phyloP scores from a whole-genome alignment of 2,113 vertebrate genomes.

The Xiphias gladius region DNA sequence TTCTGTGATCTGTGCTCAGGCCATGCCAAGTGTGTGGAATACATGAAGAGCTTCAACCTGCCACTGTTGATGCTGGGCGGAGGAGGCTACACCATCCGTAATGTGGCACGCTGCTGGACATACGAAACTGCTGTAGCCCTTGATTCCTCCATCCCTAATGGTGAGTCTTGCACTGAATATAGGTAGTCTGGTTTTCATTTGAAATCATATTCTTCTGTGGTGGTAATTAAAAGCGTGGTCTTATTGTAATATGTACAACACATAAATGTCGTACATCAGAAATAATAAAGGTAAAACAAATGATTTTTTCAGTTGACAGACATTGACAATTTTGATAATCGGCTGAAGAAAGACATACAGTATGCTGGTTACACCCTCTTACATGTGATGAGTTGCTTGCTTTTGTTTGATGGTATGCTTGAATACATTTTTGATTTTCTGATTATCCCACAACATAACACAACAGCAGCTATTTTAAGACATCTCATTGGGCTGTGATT shows the following conservation, averaged over 20 bases:
- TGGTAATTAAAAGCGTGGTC: neutral
- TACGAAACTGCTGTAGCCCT: slow-evolving; percentile 96
- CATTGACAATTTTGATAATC: too few species aligned
- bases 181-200: neutral
- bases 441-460: too few species aligned
- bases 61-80: slow-evolving; percentile 98
- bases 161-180: slow-evolving; percentile 38
- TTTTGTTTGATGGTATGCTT: too few species aligned
- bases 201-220: neutral
- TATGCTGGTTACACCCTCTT: too few species aligned
- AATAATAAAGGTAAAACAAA: too few species aligned
- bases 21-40: slow-evolving; percentile 98
- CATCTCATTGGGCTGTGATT: too few species aligned
- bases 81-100: slow-evolving; percentile 97
- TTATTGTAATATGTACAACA: neutral
- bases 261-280: neutral
- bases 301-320: too few species aligned
- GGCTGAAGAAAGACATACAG: too few species aligned
- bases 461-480: too few species aligned
- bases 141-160: slow-evolving; percentile 96
- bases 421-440: too few species aligned
- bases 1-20: slow-evolving; percentile 78
- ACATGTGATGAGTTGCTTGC: too few species aligned
- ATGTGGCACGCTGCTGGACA: slow-evolving; percentile 98
- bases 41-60: slow-evolving; percentile 98